Base-by-base conservation (phyloP, 2,797 vertebrate species). In the Semotilus atromaculatus region DNA sequence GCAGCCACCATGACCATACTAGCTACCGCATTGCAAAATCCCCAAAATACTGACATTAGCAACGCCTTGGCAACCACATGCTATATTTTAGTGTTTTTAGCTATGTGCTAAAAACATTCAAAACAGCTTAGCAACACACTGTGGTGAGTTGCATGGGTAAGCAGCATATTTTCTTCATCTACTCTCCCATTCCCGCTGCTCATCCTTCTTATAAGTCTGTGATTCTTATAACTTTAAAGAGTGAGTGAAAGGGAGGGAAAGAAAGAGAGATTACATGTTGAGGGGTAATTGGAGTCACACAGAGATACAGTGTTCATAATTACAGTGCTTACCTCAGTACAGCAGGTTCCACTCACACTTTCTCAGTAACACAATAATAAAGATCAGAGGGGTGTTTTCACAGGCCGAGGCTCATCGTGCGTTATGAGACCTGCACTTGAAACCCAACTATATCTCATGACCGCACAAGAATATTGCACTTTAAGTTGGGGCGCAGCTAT, bases 221-320 rank as follows among this genome's bases (percentile, higher is more conserved):
- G 36, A 55, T 73, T 66, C 73, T 67, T 48, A 75, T 80, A 67
- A 74, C 40, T 53, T 58, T 43, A 45, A 64, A 51, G 66, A 80
- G 51, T 53, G 53, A 67, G 58, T 13, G 34, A 73, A 55, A 45
- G 51, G 21, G 29, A 74, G 7, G 29, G 11, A 58, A 51, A 29
- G 53, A 79, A 43, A 51, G 73, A 83, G 78, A 55, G 72, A 87
- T 82, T 74, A 62, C 80, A 82, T 72, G 67, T 82, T 58, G 40
- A 87, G 79, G 70, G 38, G 55, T 78, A 85, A 87, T 85, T 85
- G 81, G 79, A 82, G 62, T 85, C 86, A 87, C 74, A 82, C 79
- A 66, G 86, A 87, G 83, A 87, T 85, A 55, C 36, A 82, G 53
- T 81, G 43, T 64, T 85, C 86, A 87, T 87, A 87, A 87, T 84